Evolutionary conservation across 2,888 invertebrate genomes (phyloP).

Genomic region (Anthophora plumipes): DNA sequence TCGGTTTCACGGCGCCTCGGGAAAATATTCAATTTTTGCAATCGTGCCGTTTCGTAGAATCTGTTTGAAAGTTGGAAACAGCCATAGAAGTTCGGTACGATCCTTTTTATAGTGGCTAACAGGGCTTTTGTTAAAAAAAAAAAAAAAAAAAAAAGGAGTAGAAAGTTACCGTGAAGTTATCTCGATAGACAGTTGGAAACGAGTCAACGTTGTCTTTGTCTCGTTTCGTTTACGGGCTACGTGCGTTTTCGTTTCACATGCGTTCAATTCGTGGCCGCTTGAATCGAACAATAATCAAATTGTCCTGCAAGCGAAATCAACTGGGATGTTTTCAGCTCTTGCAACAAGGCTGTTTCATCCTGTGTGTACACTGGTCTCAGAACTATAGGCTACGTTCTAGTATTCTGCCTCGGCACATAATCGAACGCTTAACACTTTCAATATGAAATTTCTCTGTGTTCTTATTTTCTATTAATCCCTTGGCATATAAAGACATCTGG

Average conservation of each 20-base stretch:
- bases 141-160: too few species aligned
- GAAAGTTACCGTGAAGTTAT: constrained; percentile 44
- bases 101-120: constrained; percentile 25
- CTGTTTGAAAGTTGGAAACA: constrained; percentile 47
- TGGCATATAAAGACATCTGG: too few species aligned
- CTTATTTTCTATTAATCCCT: constrained; percentile 18
- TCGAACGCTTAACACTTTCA: constrained; percentile 31
- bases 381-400: neutral
- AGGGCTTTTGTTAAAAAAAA: constrained; percentile 20
- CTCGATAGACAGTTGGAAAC: constrained; percentile 41
- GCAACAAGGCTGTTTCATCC: constrained; percentile 20
- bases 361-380: neutral
- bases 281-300: constrained; percentile 48
- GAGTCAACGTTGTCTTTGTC: constrained; percentile 43
- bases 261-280: constrained; percentile 17
- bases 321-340: constrained; percentile 23
- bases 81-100: constrained; percentile 8
- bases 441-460: constrained; percentile 9
- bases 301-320: constrained; percentile 28
- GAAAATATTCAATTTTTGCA: constrained; percentile 45
- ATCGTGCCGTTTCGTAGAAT: constrained; percentile 13
- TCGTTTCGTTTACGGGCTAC: neutral
- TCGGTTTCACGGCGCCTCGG: neutral
- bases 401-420: neutral
- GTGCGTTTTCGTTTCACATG: constrained; percentile 7